Conservation (phyloP, 2,113 vertebrate genomes). For the Globicephala melas region DNA sequence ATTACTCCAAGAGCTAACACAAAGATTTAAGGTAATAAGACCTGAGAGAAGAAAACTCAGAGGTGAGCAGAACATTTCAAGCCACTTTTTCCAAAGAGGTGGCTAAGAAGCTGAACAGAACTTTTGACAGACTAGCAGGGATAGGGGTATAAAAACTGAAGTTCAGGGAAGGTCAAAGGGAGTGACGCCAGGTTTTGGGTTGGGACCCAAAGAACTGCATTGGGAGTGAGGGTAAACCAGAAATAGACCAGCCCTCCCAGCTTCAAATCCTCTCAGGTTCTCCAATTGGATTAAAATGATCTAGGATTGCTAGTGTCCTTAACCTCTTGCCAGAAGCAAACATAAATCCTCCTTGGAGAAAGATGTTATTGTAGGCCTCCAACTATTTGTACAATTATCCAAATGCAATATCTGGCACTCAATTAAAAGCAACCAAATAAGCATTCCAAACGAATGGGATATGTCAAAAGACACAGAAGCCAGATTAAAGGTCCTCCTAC, state of each 20-base stretch:
- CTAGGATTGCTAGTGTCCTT: not conserved
- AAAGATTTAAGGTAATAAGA: not conserved
- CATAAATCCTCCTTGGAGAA: constrained; percentile 20
- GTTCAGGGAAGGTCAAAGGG: not conserved
- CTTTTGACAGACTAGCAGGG: not conserved
- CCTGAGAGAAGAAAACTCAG: not conserved
- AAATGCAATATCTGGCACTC: constrained; percentile 5
- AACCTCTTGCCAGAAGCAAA: constrained; percentile 35
- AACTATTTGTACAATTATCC: constrained; percentile 24
- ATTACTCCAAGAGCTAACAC: not conserved
- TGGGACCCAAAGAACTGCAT: not conserved
- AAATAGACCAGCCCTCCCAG: not conserved
- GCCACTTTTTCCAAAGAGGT: not conserved
- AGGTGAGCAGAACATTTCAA: not conserved
- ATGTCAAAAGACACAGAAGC: not conserved
- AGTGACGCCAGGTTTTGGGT: not conserved
- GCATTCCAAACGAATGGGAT: not conserved
- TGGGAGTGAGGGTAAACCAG: not conserved
- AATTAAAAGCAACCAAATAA: constrained; percentile 20
- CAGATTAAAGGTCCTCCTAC: not conserved
- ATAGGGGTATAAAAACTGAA: not conserved
- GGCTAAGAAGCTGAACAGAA: not conserved
- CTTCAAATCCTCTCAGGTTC: not conserved
- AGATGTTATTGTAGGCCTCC: not conserved
- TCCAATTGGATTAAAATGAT: not conserved